Evolutionary conservation across 2,797 vertebrate species (phyloP), one percentile per base, ranked within the genome.

Genomic region (Varecia variegata): DNA sequence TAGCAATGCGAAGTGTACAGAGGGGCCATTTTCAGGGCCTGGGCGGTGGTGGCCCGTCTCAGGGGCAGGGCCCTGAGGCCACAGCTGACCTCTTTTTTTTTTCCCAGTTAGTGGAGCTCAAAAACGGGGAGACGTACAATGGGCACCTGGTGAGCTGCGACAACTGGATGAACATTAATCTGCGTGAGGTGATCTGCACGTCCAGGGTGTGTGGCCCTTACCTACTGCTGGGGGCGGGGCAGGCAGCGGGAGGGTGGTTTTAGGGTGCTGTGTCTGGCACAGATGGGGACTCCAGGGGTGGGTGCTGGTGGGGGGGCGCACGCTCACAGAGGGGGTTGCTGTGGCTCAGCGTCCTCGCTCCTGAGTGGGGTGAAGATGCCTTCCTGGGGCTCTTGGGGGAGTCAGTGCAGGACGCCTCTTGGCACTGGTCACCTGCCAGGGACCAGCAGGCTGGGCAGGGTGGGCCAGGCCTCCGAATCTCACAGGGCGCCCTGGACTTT

Each of bases 121-220:
- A 99, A 97, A 99, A 99, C 0, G 99, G 99, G 0, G 99, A 99
- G 97, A 99, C 99, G 0, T 99, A 99, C 98, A 99, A 99, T 0
- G 99, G 99, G 11, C 99, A 99, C 97, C 97, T 99, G 98, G 99
- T 99, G 96, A 99, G 99, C 98, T 99, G 99, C 7, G 99, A 99
- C 98, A 99, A 99, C 98, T 99, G 99, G 99, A 99, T 99, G 99
- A 99, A 99, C 98, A 99, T 99, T 97, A 99, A 99, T 98, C 98
- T 99, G 74, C 98, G 99, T 43, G 99, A 99, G 98, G 99, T 99
- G 88, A 99, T 99, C 98, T 99, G 99, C 98, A 99, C 99, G 0
- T 99, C 99, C 0, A 98, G 99, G 99, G 99, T 99, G 98, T 98
- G 98, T 50, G 38, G 0, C 1, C 58, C 2, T 2, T 3, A 0